A percentile compares a stretch with the other conserved stretches of the same genome.
Conservation (phyloP, 2,797 vertebrate genomes). For the Macrochelys suwanniensis region DNA sequence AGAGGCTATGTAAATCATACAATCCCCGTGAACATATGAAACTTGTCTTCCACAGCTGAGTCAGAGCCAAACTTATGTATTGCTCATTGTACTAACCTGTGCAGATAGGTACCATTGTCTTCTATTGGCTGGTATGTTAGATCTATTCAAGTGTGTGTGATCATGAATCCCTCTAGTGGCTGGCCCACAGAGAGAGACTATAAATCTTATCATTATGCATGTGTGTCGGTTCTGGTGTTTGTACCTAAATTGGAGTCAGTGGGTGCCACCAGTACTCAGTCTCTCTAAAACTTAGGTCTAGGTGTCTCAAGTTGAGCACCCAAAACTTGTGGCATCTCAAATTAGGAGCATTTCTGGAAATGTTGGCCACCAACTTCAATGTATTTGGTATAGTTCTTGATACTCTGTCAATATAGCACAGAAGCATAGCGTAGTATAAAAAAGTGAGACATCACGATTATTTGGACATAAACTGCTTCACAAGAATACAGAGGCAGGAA, state of each 20-base stretch:
- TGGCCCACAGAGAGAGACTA: background rate
- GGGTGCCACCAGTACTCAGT: background rate
- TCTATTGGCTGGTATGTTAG: background rate
- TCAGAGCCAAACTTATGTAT: slow-evolving; percentile 4
- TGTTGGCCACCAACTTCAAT: background rate
- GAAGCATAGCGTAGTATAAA: background rate
- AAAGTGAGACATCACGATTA: background rate
- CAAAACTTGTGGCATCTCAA: background rate
- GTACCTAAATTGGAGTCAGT: background rate
- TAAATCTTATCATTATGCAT: background rate
- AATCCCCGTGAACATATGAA: background rate
- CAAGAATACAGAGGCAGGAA: background rate
- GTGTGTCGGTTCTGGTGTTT: background rate
- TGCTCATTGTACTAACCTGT: background rate
- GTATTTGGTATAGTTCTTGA: background rate
- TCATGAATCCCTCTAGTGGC: background rate
- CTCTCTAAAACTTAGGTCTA: background rate
- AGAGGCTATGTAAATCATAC: slow-evolving; percentile 21
- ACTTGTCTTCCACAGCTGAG: background rate
- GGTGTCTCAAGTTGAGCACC: background rate
- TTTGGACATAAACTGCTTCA: background rate
- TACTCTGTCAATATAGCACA: background rate
- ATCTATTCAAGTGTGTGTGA: background rate
- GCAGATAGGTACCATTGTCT: background rate
- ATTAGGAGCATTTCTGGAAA: background rate